Base-by-base conservation (phyloP, 2,113 vertebrate genomes). In the Erinaceus europaeus region DNA sequence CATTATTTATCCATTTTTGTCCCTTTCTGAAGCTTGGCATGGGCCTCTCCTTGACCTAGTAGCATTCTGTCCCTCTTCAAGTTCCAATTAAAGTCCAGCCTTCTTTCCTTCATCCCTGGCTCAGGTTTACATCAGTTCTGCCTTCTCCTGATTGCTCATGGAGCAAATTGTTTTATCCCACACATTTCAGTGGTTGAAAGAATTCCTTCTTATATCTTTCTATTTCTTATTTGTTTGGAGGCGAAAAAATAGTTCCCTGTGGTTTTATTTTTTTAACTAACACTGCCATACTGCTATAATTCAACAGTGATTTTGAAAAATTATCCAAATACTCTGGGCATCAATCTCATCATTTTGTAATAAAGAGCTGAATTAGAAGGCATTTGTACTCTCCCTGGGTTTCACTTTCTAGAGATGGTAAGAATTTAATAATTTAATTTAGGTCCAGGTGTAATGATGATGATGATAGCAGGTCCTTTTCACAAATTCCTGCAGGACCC, bases 191-290 rank as follows among this genome's bases (percentile, higher is more conserved):
- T 73, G n/a, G 27, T 69, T 57, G n/a, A 32, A 13, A 59, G 73
- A 82, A 82, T 71, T 44, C 40, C 36, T 84, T 90, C 20, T 52
- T 64, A 57, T 55, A 67, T 55, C 38, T 48, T 36, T 64, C 44
- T 9, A 76, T 79, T 90, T 89, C 52, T 91, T 69, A 46, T 34
- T 11, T 52, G 68, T 21, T 77, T 68, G 38, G 46, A 74, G 62
- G 65, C 52, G 2, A 32, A 71, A 48, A 44, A 75, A 40, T 82
- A 68, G 82, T 74, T 81, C 40, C 61, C 40, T 77, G 71, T 55
- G 53, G 11, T 68, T 77, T 21, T 15, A 40, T n/a, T n/a, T n/a
- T n/a, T n/a, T n/a, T n/a, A n/a, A n/a, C n/a, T n/a, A n/a, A n/a
- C 55, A 57, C 13, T 91, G 69, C 52, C 76, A 72, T 11, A 76